phyloP scores from a whole-genome alignment of 2,797 vertebrate genomes.

The Pangasius larnaudii region DNA sequence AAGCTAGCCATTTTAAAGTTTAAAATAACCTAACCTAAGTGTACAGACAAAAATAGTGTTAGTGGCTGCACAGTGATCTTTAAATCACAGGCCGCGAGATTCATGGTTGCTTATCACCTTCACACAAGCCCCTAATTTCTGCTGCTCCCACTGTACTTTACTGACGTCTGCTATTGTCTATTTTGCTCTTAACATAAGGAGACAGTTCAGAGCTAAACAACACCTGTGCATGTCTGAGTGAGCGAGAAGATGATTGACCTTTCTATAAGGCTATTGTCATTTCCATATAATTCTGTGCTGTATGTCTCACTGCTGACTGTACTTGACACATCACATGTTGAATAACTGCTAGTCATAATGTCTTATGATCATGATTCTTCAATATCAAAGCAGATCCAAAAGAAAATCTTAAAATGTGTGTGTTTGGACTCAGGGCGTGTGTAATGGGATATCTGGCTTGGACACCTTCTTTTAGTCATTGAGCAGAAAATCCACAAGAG shows the following conservation, averaged over 20 bases:
- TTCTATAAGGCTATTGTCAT: background rate
- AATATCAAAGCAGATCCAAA: background rate
- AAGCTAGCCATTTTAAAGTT: background rate
- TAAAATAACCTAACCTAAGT: constrained; percentile 47
- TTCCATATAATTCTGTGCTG: background rate
- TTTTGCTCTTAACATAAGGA: constrained; percentile 34
- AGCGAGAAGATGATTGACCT: background rate
- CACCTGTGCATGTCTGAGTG: background rate
- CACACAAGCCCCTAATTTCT: constrained; percentile 72
- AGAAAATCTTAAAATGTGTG: background rate
- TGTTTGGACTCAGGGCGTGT: constrained; percentile 14
- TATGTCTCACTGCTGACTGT: background rate
- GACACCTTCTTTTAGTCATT: constrained; percentile 61
- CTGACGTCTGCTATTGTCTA: constrained; percentile 56
- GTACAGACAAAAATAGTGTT: constrained; percentile 64
- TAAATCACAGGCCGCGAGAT: constrained; percentile 73
- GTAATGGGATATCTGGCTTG: constrained; percentile 49
- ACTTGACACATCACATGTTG: background rate
- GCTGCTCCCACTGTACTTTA: constrained; percentile 56
- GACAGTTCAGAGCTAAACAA: constrained; percentile 1
- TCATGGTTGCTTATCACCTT: constrained; percentile 73
- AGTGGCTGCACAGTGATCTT: constrained; percentile 67
- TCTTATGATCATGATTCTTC: background rate
- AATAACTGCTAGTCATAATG: background rate
- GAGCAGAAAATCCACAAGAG: constrained; percentile 54